Evolutionary conservation across 2,888 invertebrate species (phyloP), one percentile per base, ranked within the genome.

Genomic region (Acleris emargana): DNA sequence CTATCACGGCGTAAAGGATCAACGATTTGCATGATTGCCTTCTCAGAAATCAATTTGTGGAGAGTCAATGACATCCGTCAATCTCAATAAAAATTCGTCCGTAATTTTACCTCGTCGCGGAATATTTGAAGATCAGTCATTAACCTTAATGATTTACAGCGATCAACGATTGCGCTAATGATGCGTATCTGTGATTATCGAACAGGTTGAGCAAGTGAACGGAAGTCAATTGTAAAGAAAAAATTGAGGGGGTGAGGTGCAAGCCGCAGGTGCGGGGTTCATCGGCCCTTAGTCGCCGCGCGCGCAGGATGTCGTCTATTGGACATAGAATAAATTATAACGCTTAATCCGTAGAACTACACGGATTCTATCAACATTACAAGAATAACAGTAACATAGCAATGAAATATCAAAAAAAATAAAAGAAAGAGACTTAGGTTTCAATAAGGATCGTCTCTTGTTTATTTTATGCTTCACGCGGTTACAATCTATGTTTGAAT

Each of bases 151-250:
- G 76, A 81, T 81, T 81, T 74, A 75, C 78, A 78, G 77, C 79
- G 83, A 87, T 84, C 83, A 81, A 75, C 78, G 84, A 88, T 85
- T 84, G 80, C 76, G 83, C 85, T 89, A 91, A 90, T 89, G 89
- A 90, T 83, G 78, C 88, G 87, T 87, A 84, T 87, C 89, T 84
- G 86, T 79, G 83, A 82, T 85, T 84, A 87, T 87, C 86, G 76
- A 83, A 78, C 87, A 82, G 87, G 87, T 87, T 90, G 88, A 90
- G 91, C 82, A 69, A 72, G 82, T 76, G 82, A 82, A 86, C 91
- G 91, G 91, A 91, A 91, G 90, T 89, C 72, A 75, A 72, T 73
- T 73, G 79, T 76, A 77, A 79, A 76, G 82, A 90, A 90, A 90
- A 91, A 91, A 90, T 79, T 79, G 79, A 82, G 77, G 87, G 87